phyloP scores from a whole-genome alignment of 2,797 vertebrate genomes.

The Sorex maritimensis region DNA sequence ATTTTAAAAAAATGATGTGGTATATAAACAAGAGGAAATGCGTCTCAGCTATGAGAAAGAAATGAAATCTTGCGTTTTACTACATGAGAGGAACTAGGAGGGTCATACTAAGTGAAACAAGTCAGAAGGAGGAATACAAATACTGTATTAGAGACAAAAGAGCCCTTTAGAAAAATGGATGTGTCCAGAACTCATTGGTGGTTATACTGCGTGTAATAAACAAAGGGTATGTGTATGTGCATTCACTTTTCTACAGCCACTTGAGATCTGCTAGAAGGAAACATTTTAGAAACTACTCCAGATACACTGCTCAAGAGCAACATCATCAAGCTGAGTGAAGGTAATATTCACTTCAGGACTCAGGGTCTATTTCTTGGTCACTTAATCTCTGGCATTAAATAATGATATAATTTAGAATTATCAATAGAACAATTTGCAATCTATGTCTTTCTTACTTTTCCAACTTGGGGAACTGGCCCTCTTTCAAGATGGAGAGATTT shows the following conservation, averaged over 20 bases:
- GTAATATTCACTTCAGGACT: constrained; percentile 37
- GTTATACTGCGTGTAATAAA: constrained; percentile 33
- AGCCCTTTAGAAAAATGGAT: constrained; percentile 55
- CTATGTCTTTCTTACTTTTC: constrained; percentile 69
- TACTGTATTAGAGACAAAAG: constrained; percentile 30
- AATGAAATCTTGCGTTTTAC: no score
- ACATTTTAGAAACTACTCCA: constrained; percentile 58
- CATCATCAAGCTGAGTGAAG: constrained; percentile 22
- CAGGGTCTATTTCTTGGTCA: constrained; percentile 52
- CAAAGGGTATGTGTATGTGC: not conserved
- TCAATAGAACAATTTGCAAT: constrained; percentile 66
- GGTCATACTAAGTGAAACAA: no score
- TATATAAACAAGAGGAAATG: no score
- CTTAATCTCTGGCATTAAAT: constrained; percentile 60
- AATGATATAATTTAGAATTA: constrained; percentile 68
- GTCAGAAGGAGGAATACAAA: no score
- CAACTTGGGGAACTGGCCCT: constrained; percentile 54
- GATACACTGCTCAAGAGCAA: constrained; percentile 45
- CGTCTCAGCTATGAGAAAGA: no score
- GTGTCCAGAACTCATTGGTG: constrained; percentile 40
- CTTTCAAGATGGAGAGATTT: constrained; percentile 76
- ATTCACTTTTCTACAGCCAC: constrained; percentile 26
- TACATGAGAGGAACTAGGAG: no score
- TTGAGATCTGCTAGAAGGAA: constrained; percentile 56
- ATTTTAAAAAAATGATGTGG: no score